phyloP scores from a whole-genome alignment of 2,888 invertebrate species.

The Linnaemya vulpina region DNA sequence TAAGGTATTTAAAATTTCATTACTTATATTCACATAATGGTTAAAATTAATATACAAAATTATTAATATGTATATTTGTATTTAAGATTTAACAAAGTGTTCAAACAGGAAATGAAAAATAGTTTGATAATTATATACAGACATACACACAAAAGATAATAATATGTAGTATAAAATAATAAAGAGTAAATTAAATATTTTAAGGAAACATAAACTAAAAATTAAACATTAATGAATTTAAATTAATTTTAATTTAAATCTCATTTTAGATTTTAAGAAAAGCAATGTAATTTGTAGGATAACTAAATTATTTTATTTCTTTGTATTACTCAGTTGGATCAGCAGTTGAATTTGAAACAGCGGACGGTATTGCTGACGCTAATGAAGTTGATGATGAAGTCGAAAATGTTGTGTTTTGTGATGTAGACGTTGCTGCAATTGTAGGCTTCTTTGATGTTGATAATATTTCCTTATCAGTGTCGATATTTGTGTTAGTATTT shows the following conservation, averaged over 20 bases:
- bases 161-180: conserved; percentile 42
- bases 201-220: conserved; percentile 19
- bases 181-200: not conserved
- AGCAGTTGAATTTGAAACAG: conserved; percentile 74
- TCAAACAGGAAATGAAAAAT: conserved; percentile 14
- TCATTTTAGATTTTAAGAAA: conserved; percentile 19
- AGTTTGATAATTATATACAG: conserved; percentile 52
- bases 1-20: conserved; percentile 43
- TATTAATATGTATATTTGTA: conserved; percentile 39
- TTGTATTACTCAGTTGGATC: conserved; percentile 79
- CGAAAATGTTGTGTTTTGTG: conserved; percentile 56
- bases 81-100: conserved; percentile 38
- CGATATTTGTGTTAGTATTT: conserved; percentile 28
- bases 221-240: conserved; percentile 31
- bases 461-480: conserved; percentile 10
- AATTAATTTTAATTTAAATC: conserved; percentile 31
- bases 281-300: conserved; percentile 43
- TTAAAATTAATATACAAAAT: conserved; percentile 60
- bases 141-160: conserved; percentile 33
- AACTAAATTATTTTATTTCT: conserved; percentile 67
- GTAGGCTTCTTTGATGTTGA: conserved; percentile 9
- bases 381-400: conserved; percentile 59
- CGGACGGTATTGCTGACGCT: conserved; percentile 65
- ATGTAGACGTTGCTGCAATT: conserved; percentile 9
- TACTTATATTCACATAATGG: conserved; percentile 45